Conservation (phyloP, 2,888 invertebrate genomes). For the Xylota segnis region DNA sequence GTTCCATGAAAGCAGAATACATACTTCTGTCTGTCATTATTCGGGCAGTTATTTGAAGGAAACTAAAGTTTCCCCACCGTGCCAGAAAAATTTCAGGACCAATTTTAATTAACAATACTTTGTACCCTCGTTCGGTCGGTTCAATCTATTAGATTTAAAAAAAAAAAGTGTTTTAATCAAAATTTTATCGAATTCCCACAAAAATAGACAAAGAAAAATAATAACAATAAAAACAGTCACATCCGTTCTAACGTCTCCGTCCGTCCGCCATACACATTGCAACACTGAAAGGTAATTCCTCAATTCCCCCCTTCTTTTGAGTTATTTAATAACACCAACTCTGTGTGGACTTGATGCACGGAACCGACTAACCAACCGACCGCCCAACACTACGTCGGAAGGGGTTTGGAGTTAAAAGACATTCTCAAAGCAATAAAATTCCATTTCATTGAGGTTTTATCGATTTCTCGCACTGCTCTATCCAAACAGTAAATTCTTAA, state of each 20-base stretch:
- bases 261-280: conserved; percentile 28
- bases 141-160: not conserved
- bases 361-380: not conserved
- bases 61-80: not conserved
- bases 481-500: conserved; percentile 76
- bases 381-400: conserved; percentile 10
- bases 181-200: conserved; percentile 1
- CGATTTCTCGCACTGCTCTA: conserved; percentile 71
- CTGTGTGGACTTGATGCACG: conserved; percentile 39
- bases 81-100: not conserved
- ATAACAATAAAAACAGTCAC: conserved; percentile 30
- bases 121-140: not conserved
- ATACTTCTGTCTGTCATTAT: no score
- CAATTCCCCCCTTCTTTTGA: conserved; percentile 12
- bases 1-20: not conserved
- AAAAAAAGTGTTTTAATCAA: not conserved
- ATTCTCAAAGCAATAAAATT: conserved; percentile 72
- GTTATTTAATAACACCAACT: conserved; percentile 62
- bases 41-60: no score
- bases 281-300: conserved; percentile 47
- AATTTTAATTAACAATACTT: not conserved
- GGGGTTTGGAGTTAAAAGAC: conserved; percentile 60
- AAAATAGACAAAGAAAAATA: conserved; percentile 5
- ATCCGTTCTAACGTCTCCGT: conserved; percentile 37
- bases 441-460: conserved; percentile 74